Base-by-base conservation (phyloP, 1,140 invertebrate species). In the Drosophila sproati region DNA sequence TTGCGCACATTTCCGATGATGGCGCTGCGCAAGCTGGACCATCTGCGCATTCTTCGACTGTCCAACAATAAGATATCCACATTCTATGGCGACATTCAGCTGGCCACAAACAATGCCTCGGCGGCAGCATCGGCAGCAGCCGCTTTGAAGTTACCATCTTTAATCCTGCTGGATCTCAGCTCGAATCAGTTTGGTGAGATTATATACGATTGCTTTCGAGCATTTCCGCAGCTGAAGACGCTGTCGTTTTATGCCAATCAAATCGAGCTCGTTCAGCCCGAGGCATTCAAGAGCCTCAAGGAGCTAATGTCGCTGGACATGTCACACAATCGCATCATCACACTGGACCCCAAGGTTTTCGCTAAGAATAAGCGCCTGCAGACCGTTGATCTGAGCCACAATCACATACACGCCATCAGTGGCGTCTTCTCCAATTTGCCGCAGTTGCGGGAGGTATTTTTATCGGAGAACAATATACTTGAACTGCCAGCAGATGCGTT, bases 391-490 rank as follows among this genome's bases (percentile, higher is more conserved):
- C 92, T 98, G 37, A 97, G 96, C 83, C 95, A 97, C 88, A 98
- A 98, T 93, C 97, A 98, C 86, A 94, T 98, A 10, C 97, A 98
- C 91, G 95, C 96, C 64, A 96, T 98, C 2, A 94, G 94, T 35
- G 96, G 96, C 0, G 94, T 98, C 1, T 98, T 98, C 91, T 94
- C 95, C 10, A 95, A 95, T 82, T 92, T 98, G 52, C 95, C 95
- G 0, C 95, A 97, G 64, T 93, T 98, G 2, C 94, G 95, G 41
- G 96, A 97, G 86, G 93, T 98, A 28, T 97, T 98, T 91, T 93
- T 98, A n/a, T 96, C 96, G 1, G 96, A 98, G 91, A 98, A 98
- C 89, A 98, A 98, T 91, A 96, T 98, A 52, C 92, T 98, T 1
- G 96, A 97, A 92, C 94, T 98, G 73, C 95, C 96, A 0, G 94